phyloP scores from a whole-genome alignment of 2,888 invertebrate genomes.

The Conistra vaccinii region DNA sequence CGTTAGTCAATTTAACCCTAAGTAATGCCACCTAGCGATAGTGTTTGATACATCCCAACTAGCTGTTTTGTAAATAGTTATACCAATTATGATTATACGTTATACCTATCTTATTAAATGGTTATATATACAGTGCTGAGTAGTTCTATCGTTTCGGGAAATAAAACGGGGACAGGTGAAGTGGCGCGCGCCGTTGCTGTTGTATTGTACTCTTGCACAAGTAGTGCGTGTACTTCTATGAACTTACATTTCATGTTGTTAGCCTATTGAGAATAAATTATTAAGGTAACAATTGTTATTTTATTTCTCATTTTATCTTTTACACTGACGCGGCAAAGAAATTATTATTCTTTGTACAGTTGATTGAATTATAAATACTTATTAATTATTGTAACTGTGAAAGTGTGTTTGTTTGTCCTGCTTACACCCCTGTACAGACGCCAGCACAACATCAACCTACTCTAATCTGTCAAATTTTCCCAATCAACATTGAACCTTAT shows the following conservation, averaged over 20 bases:
- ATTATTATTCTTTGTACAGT: slow-evolving; percentile 20
- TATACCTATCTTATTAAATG: slow-evolving; percentile 11
- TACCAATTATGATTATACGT: slow-evolving; percentile 10
- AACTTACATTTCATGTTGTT: slow-evolving; percentile 53
- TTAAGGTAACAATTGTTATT: slow-evolving; percentile 56
- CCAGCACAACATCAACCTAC: too few species aligned
- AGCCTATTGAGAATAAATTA: slow-evolving; percentile 63
- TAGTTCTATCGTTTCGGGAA: slow-evolving; percentile 39
- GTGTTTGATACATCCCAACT: slow-evolving; percentile 41
- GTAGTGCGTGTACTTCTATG: slow-evolving; percentile 39
- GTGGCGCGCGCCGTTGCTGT: slow-evolving; percentile 1
- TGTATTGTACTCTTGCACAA: slow-evolving; percentile 47
- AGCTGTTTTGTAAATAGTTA: slow-evolving; percentile 55
- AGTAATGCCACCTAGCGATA: slow-evolving; percentile 47
- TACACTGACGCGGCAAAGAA: slow-evolving; percentile 11
- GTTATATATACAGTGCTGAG: slow-evolving; percentile 21
- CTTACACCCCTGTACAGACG: too few species aligned
- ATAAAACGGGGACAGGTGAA: slow-evolving; percentile 23
- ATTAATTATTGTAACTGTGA: slow-evolving; percentile 18
- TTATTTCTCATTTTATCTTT: slow-evolving; percentile 45
- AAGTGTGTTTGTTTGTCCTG: slow-evolving; percentile 4
- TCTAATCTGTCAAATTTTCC: too few species aligned
- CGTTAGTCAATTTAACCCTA: slow-evolving; percentile 13
- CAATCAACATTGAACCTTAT: too few species aligned
- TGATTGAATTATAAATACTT: slow-evolving; percentile 33